Evolutionary conservation across 2,797 vertebrate species (phyloP), one percentile per base, ranked within the genome.

Genomic region (Sphaeramia orbicularis): DNA sequence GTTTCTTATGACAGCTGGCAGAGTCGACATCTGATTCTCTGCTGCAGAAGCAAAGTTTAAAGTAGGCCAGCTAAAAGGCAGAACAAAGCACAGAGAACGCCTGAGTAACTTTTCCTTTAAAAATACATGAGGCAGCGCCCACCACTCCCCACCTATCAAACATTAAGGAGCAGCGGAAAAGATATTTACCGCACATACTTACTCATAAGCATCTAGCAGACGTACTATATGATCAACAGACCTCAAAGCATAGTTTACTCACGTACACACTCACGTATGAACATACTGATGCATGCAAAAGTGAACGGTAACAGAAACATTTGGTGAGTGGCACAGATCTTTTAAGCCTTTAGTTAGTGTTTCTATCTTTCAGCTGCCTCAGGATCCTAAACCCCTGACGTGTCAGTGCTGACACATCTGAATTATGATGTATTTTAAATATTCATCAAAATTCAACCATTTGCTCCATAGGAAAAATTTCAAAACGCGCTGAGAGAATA

Each of bases 21-120:
- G n/a, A 72, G 61, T 42, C 38, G 10, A 65, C 13, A 0, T 42
- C 8, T 61, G 53, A 42, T 43, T 64, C 38, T 52, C 51, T 50
- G 50, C 52, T 35, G 61, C 45, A n/a, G 38, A 11, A 48, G 41
- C 19, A 40, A 53, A 82, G 76, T 80, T 74, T 74, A 84, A 88
- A 84, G 81, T 86, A 84, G 86, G 83, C n/a, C 83, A 85, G 50
- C 70, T 65, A 56, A 84, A 73, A 74, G 70, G 58, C 73, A 76
- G 78, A 84, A 83, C 81, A 85, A 76, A 86, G 75, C 74, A 12
- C 15, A 11, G 3, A 30, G 15, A 71, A 66, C 16, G 83, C 75
- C 63, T 49, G 55, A 18, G 24, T 73, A 76, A 83, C 70, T 85
- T 71, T 47, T 10, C 30, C 66, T 76, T 88, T 78, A 88, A 88